A percentile compares a stretch with the other conserved stretches of the same genome.
phyloP scores from a whole-genome alignment of 2,113 vertebrate species.

The Dicerorhinus sumatrensis region DNA sequence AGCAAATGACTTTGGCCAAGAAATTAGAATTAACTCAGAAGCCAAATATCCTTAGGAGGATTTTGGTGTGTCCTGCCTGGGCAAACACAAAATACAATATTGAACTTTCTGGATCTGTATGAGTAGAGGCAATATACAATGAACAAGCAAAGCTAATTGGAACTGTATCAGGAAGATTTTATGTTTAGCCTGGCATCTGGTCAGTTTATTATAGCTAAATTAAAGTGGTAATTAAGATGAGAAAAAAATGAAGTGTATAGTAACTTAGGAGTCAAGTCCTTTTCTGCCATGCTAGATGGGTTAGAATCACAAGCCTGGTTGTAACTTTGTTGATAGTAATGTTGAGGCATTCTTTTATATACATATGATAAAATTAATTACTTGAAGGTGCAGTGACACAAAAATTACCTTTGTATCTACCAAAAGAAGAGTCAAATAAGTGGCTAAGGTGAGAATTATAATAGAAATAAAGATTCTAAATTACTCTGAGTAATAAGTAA shows the following conservation, averaged over 20 bases:
- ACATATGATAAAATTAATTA: background rate
- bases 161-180: background rate
- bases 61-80: background rate
- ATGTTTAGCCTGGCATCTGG: background rate
- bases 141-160: background rate
- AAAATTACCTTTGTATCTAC: background rate
- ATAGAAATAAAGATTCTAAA: background rate
- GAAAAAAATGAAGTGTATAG: background rate
- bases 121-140: background rate
- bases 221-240: constrained; percentile 28
- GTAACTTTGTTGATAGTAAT: background rate
- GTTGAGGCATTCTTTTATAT: background rate
- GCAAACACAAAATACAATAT: background rate
- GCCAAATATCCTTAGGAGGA: background rate
- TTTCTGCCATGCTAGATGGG: background rate
- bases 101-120: background rate
- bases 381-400: background rate
- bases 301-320: background rate
- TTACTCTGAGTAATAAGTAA: background rate
- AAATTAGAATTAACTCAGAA: constrained; percentile 42
- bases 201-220: background rate
- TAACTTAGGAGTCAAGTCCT: background rate
- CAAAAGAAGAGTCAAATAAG: background rate
- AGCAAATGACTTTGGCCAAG: background rate
- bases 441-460: background rate